Conservation (phyloP, 2,113 vertebrate species). For the Aspidoscelis tigris region DNA sequence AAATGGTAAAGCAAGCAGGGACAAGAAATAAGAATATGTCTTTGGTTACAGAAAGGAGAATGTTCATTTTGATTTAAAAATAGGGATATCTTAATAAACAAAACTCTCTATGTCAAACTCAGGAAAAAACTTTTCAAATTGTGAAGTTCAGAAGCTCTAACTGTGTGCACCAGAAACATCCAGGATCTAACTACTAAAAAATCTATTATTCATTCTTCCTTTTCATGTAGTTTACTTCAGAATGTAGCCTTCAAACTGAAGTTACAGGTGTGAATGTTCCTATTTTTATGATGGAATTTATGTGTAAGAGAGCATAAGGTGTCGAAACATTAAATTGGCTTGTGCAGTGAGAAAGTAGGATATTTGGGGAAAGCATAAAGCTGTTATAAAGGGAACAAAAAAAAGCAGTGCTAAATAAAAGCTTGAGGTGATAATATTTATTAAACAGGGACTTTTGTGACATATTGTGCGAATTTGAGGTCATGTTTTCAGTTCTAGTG, state of each 20-base stretch:
- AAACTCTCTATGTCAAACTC: not conserved
- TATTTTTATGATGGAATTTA: not conserved
- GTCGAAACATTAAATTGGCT: not conserved
- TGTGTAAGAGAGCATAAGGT: not conserved
- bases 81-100: not conserved
- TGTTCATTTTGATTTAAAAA: not conserved
- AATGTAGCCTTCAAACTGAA: not conserved
- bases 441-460: not conserved
- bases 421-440: not conserved
- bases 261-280: conserved; percentile 10
- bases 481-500: not conserved
- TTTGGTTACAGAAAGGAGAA: not conserved
- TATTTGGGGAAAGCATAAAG: not conserved
- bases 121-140: not conserved
- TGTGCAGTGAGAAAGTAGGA: not conserved
- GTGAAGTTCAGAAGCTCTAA: fast-evolving
- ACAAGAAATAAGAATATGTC: not conserved
- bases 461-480: conserved; percentile 21
- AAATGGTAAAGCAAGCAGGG: not conserved
- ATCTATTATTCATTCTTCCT: not conserved
- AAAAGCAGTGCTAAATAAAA: conserved; percentile 11
- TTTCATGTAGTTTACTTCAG: not conserved
- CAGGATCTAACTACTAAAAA: not conserved
- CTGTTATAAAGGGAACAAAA: not conserved
- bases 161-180: not conserved